Evolutionary conservation across 1,140 invertebrate species (phyloP).

Genomic region (Brachionus calyciflorus): DNA sequence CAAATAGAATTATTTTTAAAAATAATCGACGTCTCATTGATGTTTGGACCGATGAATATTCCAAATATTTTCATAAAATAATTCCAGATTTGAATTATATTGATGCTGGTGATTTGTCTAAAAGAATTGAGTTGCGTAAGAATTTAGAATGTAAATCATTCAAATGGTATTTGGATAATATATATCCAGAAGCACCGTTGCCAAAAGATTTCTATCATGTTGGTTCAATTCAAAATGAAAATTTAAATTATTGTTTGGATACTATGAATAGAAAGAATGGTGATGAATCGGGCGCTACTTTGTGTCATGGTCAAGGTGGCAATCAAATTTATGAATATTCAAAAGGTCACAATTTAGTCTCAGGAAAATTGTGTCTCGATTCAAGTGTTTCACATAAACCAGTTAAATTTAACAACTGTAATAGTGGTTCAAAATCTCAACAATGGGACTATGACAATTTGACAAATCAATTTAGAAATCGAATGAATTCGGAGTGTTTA

Average conservation of each 20-base stretch:
- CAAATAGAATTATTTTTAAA: slow-evolving; percentile 81
- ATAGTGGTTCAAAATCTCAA: neutral
- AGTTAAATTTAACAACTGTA: slow-evolving; percentile 3
- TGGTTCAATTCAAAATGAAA: slow-evolving; percentile 19
- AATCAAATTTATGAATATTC: slow-evolving; percentile 45
- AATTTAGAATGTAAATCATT: slow-evolving; percentile 85
- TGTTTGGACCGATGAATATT: slow-evolving; percentile 92
- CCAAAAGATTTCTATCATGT: slow-evolving; percentile 51
- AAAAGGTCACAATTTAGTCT: neutral
- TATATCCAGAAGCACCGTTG: slow-evolving; percentile 81
- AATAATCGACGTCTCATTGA: slow-evolving; percentile 71
- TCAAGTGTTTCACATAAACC: neutral
- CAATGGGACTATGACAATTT: slow-evolving; percentile 45
- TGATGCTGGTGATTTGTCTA: slow-evolving; percentile 64
- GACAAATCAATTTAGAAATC: neutral
- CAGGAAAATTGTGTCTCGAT: neutral
- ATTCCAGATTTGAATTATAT: slow-evolving; percentile 57
- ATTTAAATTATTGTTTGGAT: slow-evolving; percentile 41
- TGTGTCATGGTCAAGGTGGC: slow-evolving; percentile 38
- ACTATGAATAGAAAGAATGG: slow-evolving; percentile 39
- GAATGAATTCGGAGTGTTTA: slow-evolving; percentile 16
- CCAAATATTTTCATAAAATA: slow-evolving; percentile 72
- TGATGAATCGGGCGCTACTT: neutral
- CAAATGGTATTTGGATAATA: slow-evolving; percentile 88
- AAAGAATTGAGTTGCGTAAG: slow-evolving; percentile 70